phyloP scores from a whole-genome alignment of 2,113 vertebrate species.

The human region GRCh38 chr2:231145001-231145500 shows the following conservation, averaged over 20 bases:
- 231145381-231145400: not conserved
- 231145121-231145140: slow-evolving; percentile 34
- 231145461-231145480: not conserved
- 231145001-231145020: slow-evolving; percentile 7
- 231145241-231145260: not conserved
- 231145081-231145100: slow-evolving; percentile 47
- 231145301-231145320: not conserved
- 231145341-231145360: not conserved
- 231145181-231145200: not conserved
- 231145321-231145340: not conserved
- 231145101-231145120: not conserved
- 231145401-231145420: not conserved
- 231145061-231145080: slow-evolving; percentile 4
- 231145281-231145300: not conserved
- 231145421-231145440: not conserved
- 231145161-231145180: not conserved
- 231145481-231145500: not conserved
- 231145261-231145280: not conserved
- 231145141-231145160: slow-evolving; percentile 14
- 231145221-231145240: not conserved
- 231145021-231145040: not conserved
- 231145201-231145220: not conserved
- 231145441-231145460: not conserved
- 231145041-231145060: not conserved
- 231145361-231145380: not conserved